Base-by-base conservation (phyloP, 2,797 vertebrate genomes). In the Numenius phaeopus region DNA sequence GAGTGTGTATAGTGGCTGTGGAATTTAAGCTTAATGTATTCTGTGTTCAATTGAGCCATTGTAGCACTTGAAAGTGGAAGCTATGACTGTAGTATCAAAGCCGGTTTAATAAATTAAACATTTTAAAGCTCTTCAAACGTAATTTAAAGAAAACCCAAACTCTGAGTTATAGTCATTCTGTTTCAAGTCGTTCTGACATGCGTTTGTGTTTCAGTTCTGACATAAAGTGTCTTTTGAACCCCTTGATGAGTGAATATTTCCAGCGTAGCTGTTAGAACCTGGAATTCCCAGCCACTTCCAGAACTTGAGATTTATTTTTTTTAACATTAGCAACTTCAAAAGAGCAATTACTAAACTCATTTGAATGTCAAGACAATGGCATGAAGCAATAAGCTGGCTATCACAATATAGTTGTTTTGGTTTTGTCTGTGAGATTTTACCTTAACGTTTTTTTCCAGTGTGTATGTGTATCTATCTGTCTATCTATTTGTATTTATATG, bases 251-350 rank as follows among this genome's bases (percentile, higher is more conserved):
- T 61, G 86, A 92, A 29, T 97, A 78, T 94, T 95, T 96, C 32
- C 78, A 96, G 57, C 0, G 0, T 67, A 94, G 79, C 65, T 95
- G 22, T 94, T 97, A 92, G 58, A 94, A 86, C n/a, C 61, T 89
- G 92, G 93, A 94, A 92, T 96, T 97, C 94, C 87, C 89, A 96
- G 87, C 49, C 39, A 75, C 69, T 96, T 96, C 88, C 76, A 97
- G 76, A 92, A 62, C 75, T 71, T 67, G 40, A 88, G 78, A 77
- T 15, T 26, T 42, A 39, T 73, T 24, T 62, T 84, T 82, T 84
- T 80, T 49, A 70, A 71, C 79, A 39, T 89, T 81, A 94, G 39
- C 30, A 72, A 14, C 84, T 95, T 96, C 95, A 95, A 94, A 97
- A 94, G 92, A 91, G 30, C 89, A 89, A 76, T 94, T 95, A 92